Percentiles rank a stretch among this genome's conserved stretches.
Evolutionary conservation across 2,113 vertebrate species (phyloP).

Genomic region (Cepphus grylle): DNA sequence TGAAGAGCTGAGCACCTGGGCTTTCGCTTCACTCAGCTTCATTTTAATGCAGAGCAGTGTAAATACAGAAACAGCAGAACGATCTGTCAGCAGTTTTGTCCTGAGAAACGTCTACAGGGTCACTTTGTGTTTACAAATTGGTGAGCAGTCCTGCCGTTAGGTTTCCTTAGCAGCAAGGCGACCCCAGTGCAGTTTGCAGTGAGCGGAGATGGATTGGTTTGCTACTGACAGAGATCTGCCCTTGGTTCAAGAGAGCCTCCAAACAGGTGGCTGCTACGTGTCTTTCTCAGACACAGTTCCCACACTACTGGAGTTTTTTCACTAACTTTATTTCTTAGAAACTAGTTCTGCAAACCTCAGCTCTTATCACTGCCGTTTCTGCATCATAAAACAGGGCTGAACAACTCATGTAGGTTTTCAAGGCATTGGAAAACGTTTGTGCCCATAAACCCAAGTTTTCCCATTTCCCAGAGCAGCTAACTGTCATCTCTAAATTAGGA

Average conservation of each 20-base stretch:
- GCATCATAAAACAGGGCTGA: background rate
- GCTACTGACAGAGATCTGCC: background rate
- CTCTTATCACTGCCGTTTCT: background rate
- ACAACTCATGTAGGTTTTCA: background rate
- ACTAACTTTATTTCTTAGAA: background rate
- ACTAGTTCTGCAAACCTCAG: background rate
- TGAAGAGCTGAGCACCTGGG: background rate
- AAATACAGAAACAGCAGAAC: background rate
- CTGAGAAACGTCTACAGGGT: background rate
- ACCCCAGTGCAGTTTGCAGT: background rate
- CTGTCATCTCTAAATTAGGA: background rate
- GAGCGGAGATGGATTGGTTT: background rate
- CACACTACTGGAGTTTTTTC: background rate
- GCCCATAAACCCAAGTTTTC: background rate
- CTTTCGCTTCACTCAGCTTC: background rate
- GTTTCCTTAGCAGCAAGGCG: background rate
- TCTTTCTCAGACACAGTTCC: background rate
- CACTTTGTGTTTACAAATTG: background rate
- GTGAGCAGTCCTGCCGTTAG: background rate
- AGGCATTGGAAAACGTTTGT: background rate
- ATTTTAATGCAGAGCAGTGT: background rate
- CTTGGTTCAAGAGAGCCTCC: background rate
- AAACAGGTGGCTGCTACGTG: accelerated
- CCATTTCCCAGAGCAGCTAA: background rate
- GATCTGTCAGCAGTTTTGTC: background rate